phyloP scores from a whole-genome alignment of 2,113 vertebrate species.

The Pongo abelii region DNA sequence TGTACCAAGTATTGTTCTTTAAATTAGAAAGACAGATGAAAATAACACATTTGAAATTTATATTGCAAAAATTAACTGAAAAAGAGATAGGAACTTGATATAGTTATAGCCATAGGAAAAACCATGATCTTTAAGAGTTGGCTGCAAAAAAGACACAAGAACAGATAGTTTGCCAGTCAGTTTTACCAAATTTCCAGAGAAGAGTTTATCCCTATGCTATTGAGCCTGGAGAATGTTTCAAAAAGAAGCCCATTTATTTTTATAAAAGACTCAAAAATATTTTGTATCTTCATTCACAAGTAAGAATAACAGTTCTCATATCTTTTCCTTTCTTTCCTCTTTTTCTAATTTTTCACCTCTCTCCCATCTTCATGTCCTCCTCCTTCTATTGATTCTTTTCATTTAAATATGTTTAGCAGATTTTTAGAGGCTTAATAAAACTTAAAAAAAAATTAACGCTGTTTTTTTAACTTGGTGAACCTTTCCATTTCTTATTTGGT shows the following conservation, averaged over 20 bases:
- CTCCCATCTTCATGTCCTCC: neutral
- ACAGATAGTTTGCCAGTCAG: neutral
- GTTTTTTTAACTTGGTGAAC: neutral
- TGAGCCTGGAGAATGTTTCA: neutral
- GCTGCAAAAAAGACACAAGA: neutral
- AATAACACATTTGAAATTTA: neutral
- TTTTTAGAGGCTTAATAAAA: neutral
- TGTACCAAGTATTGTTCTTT: neutral
- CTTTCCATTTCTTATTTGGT: neutral
- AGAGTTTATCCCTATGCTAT: neutral
- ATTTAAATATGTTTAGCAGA: neutral
- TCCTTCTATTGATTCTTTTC: neutral
- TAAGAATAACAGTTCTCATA: neutral
- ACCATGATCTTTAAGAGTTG: neutral
- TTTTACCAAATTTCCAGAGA: neutral
- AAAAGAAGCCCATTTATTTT: neutral
- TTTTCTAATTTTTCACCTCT: neutral
- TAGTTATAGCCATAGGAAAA: neutral
- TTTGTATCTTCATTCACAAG: neutral
- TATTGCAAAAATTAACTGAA: neutral
- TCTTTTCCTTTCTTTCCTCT: neutral
- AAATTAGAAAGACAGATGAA: neutral
- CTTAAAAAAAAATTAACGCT: neutral
- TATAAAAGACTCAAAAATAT: neutral
- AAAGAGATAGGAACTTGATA: neutral